Evolutionary conservation across 2,113 vertebrate genomes (phyloP).

Genomic region (Connochaetes taurinus): DNA sequence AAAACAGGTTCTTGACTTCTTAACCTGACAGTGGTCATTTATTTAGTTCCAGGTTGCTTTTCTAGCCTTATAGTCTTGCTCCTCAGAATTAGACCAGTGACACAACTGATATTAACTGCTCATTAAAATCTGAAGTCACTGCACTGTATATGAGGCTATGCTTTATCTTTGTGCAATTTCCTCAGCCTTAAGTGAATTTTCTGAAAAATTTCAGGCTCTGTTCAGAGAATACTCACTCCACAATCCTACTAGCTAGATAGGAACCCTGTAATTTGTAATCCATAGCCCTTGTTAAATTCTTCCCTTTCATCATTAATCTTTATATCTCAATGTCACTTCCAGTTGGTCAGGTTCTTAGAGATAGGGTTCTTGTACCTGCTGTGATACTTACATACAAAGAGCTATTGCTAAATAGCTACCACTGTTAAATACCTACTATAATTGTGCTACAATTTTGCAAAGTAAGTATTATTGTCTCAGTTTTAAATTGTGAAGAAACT

Average conservation of each 20-base stretch:
- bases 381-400: conserved; percentile 24
- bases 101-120: neutral
- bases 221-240: neutral
- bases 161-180: neutral
- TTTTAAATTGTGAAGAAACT: conserved; percentile 63
- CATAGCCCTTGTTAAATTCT: conserved; percentile 19
- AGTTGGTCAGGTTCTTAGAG: conserved; percentile 56
- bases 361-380: neutral
- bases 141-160: neutral
- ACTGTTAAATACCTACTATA: conserved; percentile 36
- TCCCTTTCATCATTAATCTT: conserved; percentile 22
- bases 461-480: conserved; percentile 46
- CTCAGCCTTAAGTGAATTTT: neutral
- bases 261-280: conserved; percentile 39
- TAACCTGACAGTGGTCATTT: neutral
- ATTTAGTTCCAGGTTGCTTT: neutral
- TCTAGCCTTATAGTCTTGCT: neutral
- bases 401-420: conserved; percentile 46
- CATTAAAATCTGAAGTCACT: neutral
- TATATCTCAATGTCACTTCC: conserved; percentile 46
- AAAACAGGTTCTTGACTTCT: neutral
- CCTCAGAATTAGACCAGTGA: neutral
- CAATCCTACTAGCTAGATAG: neutral
- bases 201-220: neutral
- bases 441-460: conserved; percentile 47